These are phyloP conservation scores for Lasioglossum leucozonium DNA, from an alignment of 2,888 invertebrate genomes.

Conservation along the genomic window DNA sequence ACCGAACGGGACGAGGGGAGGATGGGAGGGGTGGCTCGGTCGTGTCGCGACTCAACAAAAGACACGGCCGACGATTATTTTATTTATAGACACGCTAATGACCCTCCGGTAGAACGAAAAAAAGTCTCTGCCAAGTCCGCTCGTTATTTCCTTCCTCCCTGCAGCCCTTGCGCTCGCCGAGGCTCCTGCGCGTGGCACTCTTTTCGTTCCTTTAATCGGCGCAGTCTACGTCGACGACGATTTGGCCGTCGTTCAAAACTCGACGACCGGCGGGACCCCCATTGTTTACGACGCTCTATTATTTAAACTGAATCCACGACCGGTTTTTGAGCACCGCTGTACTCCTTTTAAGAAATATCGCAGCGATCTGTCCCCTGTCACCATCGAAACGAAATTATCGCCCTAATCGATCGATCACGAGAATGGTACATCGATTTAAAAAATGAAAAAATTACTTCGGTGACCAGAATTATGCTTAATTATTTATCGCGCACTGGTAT, in stretches of 20 bases:
- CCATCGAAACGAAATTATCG: too few species aligned
- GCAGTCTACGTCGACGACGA: constrained; percentile 20
- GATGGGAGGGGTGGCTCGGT: background rate
- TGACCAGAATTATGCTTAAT: background rate
- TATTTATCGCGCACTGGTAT: background rate
- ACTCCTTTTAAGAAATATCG: too few species aligned
- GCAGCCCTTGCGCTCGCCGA: constrained; percentile 21
- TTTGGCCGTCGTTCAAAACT: constrained; percentile 39
- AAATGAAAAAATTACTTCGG: too few species aligned
- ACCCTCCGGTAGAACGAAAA: constrained; percentile 74
- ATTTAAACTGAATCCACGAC: constrained; percentile 16
- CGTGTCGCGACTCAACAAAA: constrained; percentile 65
- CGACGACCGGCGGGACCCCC: background rate
- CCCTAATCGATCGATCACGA: too few species aligned
- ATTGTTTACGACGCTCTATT: constrained; percentile 31
- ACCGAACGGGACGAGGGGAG: background rate
- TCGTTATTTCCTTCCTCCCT: constrained; percentile 70
- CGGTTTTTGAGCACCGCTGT: background rate
- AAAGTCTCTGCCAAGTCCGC: constrained; percentile 57
- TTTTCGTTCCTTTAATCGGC: constrained; percentile 48
- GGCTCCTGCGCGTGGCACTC: constrained; percentile 55
- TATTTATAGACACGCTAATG: constrained; percentile 80
- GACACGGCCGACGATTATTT: constrained; percentile 76
- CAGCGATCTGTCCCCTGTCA: too few species aligned
- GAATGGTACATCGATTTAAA: too few species aligned